phyloP scores from a whole-genome alignment of 2,888 invertebrate genomes.

The Diaperis boleti region DNA sequence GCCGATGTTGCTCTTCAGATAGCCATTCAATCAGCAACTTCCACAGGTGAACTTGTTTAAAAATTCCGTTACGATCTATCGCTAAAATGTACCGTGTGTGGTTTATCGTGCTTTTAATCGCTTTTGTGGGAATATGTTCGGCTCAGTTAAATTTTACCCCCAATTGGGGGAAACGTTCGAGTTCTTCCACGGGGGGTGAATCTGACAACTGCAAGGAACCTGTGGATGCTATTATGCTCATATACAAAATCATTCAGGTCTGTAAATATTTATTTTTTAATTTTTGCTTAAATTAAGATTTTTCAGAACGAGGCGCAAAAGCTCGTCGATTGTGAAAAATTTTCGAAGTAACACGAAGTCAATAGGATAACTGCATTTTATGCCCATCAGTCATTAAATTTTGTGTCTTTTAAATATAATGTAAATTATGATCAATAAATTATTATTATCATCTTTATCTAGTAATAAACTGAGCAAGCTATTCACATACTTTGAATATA shows the following conservation, averaged over 20 bases:
- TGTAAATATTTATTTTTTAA: constrained; percentile 29
- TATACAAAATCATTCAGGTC: constrained; percentile 74
- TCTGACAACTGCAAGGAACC: constrained; percentile 67
- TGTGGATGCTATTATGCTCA: constrained; percentile 69
- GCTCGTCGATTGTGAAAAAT: constrained; percentile 62
- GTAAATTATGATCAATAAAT: constrained; percentile 31
- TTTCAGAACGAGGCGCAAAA: constrained; percentile 64
- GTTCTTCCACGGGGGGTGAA: constrained; percentile 49
- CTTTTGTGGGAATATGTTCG: constrained; percentile 53
- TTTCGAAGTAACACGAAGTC: constrained; percentile 49
- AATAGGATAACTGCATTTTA: constrained; percentile 17
- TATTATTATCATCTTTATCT: constrained; percentile 13
- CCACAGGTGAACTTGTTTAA: constrained; percentile 38
- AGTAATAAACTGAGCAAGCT: constrained; percentile 29
- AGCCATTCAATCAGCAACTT: constrained; percentile 45
- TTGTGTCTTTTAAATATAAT: constrained; percentile 9
- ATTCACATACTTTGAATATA: too few species aligned
- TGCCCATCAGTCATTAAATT: constrained; percentile 18
- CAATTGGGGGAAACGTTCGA: constrained; percentile 62
- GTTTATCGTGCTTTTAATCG: constrained; percentile 50
- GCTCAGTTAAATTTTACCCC: constrained; percentile 64
- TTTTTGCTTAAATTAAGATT: constrained; percentile 36
- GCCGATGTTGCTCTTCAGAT: constrained; percentile 37
- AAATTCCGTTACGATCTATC: too few species aligned
- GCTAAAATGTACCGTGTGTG: constrained; percentile 47